Conservation (phyloP, 2,113 vertebrate genomes). For the Mixornis gularis region DNA sequence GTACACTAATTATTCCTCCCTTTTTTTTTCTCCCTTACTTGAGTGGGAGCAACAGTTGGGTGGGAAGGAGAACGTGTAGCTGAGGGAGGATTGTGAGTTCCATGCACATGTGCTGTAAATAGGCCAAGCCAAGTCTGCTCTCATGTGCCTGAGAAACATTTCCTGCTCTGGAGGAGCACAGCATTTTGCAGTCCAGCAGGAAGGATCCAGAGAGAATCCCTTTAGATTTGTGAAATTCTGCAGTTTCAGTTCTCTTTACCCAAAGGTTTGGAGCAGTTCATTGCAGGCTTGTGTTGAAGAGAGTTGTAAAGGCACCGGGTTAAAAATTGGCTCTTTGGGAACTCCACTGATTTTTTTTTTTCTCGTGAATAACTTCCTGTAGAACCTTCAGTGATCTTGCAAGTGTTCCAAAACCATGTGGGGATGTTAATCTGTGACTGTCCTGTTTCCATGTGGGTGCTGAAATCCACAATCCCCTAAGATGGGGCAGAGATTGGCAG, state of each 20-base stretch:
- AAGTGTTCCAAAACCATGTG: neutral
- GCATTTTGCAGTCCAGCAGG: neutral
- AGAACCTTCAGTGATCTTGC: neutral
- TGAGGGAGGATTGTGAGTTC: neutral
- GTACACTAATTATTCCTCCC: accelerated
- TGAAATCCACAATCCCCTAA: neutral
- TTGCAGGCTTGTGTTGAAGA: neutral
- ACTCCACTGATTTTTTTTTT: neutral
- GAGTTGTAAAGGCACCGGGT: neutral
- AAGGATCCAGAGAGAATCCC: neutral
- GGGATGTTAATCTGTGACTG: neutral
- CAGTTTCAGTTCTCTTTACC: neutral
- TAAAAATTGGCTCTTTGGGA: neutral
- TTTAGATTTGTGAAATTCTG: neutral
- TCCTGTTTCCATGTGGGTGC: neutral
- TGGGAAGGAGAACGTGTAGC: neutral
- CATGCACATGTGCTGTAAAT: accelerated
- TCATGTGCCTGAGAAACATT: neutral
- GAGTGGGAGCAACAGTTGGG: neutral
- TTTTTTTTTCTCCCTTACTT: neutral
- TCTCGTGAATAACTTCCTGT: neutral
- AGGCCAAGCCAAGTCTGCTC: neutral
- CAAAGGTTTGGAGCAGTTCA: neutral
- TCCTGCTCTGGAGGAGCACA: neutral
- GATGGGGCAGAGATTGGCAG: neutral